Percentiles rank a stretch among this genome's conserved stretches.
These are phyloP conservation scores for Chironomus tepperi DNA, from an alignment of 1,140 invertebrate genomes.

Conservation along the genomic window DNA sequence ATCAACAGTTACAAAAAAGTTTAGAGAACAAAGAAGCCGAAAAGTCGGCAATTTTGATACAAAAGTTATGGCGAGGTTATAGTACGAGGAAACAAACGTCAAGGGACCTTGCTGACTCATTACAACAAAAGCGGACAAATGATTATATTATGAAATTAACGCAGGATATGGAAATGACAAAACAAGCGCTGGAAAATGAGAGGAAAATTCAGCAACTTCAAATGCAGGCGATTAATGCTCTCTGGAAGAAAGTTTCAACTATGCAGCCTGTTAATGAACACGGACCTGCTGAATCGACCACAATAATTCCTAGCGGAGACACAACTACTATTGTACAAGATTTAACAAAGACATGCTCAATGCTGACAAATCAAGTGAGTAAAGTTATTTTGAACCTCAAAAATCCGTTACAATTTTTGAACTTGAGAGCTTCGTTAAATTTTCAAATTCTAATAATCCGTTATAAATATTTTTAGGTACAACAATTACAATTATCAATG, in stretches of 20 bases:
- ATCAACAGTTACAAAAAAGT: not conserved
- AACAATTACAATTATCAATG: constrained; percentile 66
- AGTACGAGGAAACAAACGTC: constrained; percentile 65
- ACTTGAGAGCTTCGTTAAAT: too few species aligned
- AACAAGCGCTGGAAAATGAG: constrained; percentile 73
- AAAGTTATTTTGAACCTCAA: not conserved
- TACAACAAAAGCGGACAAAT: constrained; percentile 69
- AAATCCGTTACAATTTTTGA: too few species aligned
- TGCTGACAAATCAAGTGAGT: constrained; percentile 42
- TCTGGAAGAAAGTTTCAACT: constrained; percentile 80
- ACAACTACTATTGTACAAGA: constrained; percentile 40
- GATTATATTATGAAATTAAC: constrained; percentile 76
- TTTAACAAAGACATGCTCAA: constrained; percentile 43
- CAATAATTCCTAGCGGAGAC: constrained; percentile 28
- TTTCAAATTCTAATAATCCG: not conserved
- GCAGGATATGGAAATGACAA: constrained; percentile 70
- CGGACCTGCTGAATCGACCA: constrained; percentile 27
- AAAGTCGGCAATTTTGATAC: constrained; percentile 65
- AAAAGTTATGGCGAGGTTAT: constrained; percentile 82
- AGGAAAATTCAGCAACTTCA: constrained; percentile 76
- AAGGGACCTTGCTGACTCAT: constrained; percentile 60
- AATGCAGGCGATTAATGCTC: constrained; percentile 80
- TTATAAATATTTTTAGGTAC: constrained; percentile 45
- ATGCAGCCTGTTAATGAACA: constrained; percentile 43
- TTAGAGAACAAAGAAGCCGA: constrained; percentile 30